Conservation (phyloP, 2,113 vertebrate genomes). For the Hyaena hyaena region DNA sequence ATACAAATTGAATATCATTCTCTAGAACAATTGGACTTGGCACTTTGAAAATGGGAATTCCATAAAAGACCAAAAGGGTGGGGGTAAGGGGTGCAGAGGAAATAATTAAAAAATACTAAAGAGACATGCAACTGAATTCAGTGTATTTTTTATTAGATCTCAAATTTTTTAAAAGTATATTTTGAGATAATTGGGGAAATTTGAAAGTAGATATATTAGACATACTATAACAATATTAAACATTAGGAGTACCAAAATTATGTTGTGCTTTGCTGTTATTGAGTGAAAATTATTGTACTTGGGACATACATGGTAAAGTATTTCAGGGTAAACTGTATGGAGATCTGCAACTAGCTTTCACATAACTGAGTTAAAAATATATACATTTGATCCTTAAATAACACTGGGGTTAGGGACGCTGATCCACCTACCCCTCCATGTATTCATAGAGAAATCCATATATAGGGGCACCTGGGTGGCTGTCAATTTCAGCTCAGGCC, state of each 20-base stretch:
- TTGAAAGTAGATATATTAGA: background rate
- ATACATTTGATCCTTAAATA: background rate
- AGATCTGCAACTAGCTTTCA: background rate
- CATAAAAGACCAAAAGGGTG: background rate
- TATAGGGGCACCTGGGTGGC: too few species aligned
- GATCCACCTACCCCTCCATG: background rate
- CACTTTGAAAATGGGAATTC: background rate
- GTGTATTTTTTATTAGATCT: background rate
- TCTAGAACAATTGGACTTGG: background rate
- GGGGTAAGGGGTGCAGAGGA: background rate
- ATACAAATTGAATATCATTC: slow-evolving; percentile 3
- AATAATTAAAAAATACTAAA: background rate
- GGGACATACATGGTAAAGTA: background rate
- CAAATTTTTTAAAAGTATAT: background rate
- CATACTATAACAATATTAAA: background rate
- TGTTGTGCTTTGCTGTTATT: background rate
- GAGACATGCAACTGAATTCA: background rate
- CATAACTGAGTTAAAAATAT: background rate
- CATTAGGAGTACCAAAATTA: background rate
- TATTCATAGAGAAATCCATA: background rate
- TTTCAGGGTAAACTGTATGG: background rate
- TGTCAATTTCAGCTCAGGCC: too few species aligned
- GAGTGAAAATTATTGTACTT: background rate
- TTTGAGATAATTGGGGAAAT: background rate
- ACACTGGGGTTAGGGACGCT: background rate